Evolutionary conservation across 2,888 invertebrate species (phyloP), one percentile per base, ranked within the genome.

Genomic region (Leptinotarsa peninsularis): DNA sequence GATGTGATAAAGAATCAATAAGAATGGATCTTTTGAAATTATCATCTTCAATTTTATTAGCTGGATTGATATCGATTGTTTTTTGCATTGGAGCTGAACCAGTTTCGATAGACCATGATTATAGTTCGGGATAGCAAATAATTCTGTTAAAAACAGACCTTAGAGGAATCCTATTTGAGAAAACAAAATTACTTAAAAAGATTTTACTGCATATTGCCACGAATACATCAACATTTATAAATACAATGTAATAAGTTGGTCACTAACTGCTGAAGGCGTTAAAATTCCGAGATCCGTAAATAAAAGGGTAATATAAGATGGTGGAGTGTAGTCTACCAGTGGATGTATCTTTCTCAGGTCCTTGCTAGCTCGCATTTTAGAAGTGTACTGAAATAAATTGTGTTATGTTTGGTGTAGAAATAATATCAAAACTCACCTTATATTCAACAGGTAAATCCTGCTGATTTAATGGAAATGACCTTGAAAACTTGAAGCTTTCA

Each of bases 401-500:
- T n/a, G 33, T 49, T 43, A 49, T 49, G 17, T 58, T 18, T n/a
- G 10, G 1, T 18, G 27, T 50, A 56, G 23, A 67, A 27, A 50
- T 63, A 68, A 63, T 15, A 15, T 63, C 13, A 4, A 33, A 52
- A 72, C 78, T 90, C 90, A 91, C 94, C 91, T 97, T 97, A 86
- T 97, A 98, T 86, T 96, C 94, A 79, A 94, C 91, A 0, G 98
- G 97, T 56, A 98, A 88, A 88, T 98, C 98, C 71, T 92, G 91
- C 86, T 99, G 98, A 89, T 96, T 97, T 14, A 99, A 89, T 0
- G 99, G 99, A 88, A 95, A 99, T 78, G 97, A 91, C 78, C 98
- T 91, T 0, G 97, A 94, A 89, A 99, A 99, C 89, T 99, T 99
- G 87, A 98, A 98, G 87, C 98, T 98, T 88, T 99, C 99, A 0